These are phyloP conservation scores for Bimastos eiseni DNA, from an alignment of 2,888 invertebrate genomes.

Conservation along the genomic window DNA sequence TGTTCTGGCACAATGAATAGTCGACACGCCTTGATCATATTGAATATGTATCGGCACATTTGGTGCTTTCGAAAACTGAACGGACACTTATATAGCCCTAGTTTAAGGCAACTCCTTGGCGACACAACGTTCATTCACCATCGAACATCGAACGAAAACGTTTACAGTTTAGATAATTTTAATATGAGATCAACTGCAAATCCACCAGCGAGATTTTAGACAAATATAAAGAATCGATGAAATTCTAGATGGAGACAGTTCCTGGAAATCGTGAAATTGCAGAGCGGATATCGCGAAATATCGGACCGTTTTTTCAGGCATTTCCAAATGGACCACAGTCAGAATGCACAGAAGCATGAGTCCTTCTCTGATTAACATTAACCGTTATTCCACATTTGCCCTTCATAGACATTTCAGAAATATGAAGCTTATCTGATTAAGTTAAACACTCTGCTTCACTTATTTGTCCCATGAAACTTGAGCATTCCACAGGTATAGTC, in stretches of 20 bases:
- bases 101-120: background rate
- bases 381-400: background rate
- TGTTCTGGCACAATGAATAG: conserved; percentile 2
- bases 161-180: background rate
- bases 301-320: background rate
- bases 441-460: background rate
- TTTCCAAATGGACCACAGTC: background rate
- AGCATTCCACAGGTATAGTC: conserved; percentile 10
- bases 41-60: background rate
- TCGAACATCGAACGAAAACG: background rate
- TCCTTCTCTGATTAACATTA: background rate
- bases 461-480: background rate
- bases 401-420: background rate
- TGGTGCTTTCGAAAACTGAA: background rate
- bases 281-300: background rate
- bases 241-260: background rate
- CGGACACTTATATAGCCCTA: background rate
- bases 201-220: background rate
- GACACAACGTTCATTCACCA: background rate
- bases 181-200: background rate
- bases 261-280: background rate
- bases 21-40: background rate
- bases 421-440: background rate
- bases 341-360: background rate
- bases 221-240: background rate